Evolutionary conservation across 1,140 invertebrate genomes (phyloP), one percentile per base, ranked within the genome.

Genomic region (Pygmarrhopalites habei): DNA sequence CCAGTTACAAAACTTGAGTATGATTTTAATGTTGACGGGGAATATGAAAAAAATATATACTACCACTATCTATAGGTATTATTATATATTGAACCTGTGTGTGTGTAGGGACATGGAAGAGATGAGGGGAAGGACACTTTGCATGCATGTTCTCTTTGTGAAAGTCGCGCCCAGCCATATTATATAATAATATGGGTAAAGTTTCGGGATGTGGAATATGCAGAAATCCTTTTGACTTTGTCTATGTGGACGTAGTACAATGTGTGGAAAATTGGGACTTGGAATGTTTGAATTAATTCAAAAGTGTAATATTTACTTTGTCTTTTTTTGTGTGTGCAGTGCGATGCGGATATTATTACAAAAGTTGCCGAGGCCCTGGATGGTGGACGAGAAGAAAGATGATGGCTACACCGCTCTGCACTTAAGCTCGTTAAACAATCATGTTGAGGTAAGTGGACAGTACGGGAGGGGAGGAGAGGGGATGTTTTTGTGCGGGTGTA

Each of bases 331-430:
- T 72, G 70, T 64, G 85, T 84, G 65, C 79, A 96, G 92, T 80
- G 93, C 93, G 23, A 96, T 96, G 92, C 85, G 91, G 73, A 92
- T 96, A 73, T 81, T 96, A 70, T 78, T 96, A 67, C 85, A 85
- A 30, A 94, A 95, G 78, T 81, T 95, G 28, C 89, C 91, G 5
- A 82, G 93, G n/a, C 85, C 88, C 1, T 98, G 95, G 95, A 90
- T 98, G 72, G 93, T 97, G 28, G 94, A 98, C 78, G 94, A 98
- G 75, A 95, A 95, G 73, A 98, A 98, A 77, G 93, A 97, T 75
- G 95, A 98, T 75, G 95, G 95, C 21, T 68, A 68, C 60, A 65
- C 62, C 17, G 66, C 65, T 23, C 60, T 66, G 23, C 60, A 63
- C 58, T 57, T 63, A 69, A 93, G 94, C 0, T 91, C 92, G 0